These are phyloP conservation scores for Pimpla rufipes DNA, from an alignment of 2,888 invertebrate genomes.

Conservation along the genomic window DNA sequence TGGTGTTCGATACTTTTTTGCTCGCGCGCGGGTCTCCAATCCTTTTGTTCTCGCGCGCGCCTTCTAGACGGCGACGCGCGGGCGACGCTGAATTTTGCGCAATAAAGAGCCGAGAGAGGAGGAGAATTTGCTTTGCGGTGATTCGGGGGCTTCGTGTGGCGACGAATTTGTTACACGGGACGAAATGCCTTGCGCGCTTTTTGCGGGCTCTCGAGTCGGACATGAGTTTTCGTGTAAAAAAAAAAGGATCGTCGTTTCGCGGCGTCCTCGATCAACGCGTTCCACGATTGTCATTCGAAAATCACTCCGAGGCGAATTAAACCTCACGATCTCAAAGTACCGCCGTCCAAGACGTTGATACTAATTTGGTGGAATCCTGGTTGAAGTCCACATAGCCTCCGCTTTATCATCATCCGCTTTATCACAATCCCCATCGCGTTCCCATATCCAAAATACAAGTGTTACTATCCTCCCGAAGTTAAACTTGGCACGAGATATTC, in stretches of 20 bases:
- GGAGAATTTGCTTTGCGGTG: neutral
- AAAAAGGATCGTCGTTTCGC: no score
- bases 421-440: slow-evolving; percentile 3
- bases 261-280: no score
- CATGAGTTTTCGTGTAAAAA: neutral
- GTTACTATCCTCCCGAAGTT: slow-evolving; percentile 10
- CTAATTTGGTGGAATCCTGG: no score
- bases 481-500: slow-evolving; percentile 27
- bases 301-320: no score
- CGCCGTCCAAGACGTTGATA: no score
- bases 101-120: neutral
- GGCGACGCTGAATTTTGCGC: slow-evolving; percentile 28
- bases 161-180: slow-evolving; percentile 26
- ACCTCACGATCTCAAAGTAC: no score
- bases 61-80: neutral
- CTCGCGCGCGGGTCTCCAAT: slow-evolving; percentile 1
- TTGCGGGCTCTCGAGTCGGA: no score
- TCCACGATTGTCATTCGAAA: no score
- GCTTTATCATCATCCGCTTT: slow-evolving; percentile 25
- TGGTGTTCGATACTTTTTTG: slow-evolving; percentile 38
- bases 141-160: neutral
- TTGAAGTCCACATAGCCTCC: neutral
- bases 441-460: slow-evolving; percentile 7
- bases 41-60: slow-evolving; percentile 39
- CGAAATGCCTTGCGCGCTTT: no score